Conservation (phyloP, 2,888 invertebrate genomes). For the Julus scandinavius region DNA sequence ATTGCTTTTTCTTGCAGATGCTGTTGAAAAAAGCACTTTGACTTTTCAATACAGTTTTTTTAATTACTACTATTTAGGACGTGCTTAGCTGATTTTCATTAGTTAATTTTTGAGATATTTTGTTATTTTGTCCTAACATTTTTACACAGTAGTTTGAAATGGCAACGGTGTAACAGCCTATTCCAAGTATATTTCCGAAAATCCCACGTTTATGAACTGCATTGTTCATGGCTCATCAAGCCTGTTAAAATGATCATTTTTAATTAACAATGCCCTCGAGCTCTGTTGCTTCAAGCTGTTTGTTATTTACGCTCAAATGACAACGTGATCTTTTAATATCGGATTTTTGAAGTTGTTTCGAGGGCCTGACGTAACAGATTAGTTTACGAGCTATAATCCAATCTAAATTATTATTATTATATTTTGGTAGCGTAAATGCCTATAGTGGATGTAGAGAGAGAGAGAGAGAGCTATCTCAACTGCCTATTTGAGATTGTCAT, state of each 20-base stretch:
- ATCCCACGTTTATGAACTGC: background rate
- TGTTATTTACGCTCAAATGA: background rate
- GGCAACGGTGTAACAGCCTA: background rate
- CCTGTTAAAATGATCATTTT: background rate
- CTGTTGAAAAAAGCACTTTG: no score
- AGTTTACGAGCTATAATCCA: background rate
- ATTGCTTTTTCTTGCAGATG: no score
- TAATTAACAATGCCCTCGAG: background rate
- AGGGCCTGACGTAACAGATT: background rate
- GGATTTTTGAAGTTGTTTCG: background rate
- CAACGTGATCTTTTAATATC: background rate
- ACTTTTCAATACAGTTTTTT: no score
- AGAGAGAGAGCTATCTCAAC: background rate
- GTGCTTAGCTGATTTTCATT: no score
- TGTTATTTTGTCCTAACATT: no score
- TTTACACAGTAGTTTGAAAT: no score
- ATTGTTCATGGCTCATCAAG: background rate
- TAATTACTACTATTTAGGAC: no score
- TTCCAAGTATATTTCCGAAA: background rate
- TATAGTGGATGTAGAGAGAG: no score
- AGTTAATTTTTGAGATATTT: no score
- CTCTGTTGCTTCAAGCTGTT: background rate
- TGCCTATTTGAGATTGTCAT: background rate
- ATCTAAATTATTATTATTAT: constrained; percentile 18
- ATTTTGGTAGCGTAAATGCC: background rate